A percentile compares a stretch with the other conserved stretches of the same genome.
These are phyloP conservation scores for Eurypyga helias DNA, from an alignment of 2,113 vertebrate species.

Conservation along the genomic window DNA sequence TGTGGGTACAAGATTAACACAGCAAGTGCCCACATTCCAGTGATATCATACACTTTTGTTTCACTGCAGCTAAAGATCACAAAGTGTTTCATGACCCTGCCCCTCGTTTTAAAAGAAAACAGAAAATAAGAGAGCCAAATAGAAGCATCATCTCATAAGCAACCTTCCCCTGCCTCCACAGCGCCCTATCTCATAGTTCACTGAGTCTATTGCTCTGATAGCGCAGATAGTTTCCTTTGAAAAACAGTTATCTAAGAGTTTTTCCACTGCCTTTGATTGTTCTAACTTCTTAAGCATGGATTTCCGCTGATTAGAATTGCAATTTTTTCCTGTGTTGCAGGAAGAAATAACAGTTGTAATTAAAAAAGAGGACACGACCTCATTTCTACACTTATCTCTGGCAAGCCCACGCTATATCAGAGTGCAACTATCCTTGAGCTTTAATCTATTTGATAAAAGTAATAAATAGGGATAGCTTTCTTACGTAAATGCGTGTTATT, in stretches of 20 bases:
- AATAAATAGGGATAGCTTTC: not conserved
- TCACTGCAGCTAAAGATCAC: not conserved
- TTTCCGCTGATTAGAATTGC: not conserved
- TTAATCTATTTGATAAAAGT: conserved; percentile 7
- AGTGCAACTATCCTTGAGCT: not conserved
- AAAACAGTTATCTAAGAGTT: conserved; percentile 11
- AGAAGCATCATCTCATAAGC: not conserved
- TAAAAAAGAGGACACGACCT: not conserved
- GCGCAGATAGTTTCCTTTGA: not conserved
- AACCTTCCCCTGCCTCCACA: not conserved
- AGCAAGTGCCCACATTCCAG: not conserved
- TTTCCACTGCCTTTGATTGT: not conserved
- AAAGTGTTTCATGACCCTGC: not conserved
- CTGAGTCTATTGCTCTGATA: not conserved
- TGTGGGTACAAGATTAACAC: not conserved
- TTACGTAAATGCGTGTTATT: not conserved
- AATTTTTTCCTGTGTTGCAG: not conserved
- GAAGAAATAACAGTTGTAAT: not conserved
- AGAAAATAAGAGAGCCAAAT: not conserved
- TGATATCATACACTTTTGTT: not conserved
- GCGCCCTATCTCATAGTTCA: not conserved
- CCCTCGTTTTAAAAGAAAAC: not conserved
- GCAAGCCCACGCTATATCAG: not conserved
- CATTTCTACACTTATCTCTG: not conserved
- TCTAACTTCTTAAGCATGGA: not conserved